Conservation (phyloP, 2,888 invertebrate genomes). For the Cistogaster globosa region DNA sequence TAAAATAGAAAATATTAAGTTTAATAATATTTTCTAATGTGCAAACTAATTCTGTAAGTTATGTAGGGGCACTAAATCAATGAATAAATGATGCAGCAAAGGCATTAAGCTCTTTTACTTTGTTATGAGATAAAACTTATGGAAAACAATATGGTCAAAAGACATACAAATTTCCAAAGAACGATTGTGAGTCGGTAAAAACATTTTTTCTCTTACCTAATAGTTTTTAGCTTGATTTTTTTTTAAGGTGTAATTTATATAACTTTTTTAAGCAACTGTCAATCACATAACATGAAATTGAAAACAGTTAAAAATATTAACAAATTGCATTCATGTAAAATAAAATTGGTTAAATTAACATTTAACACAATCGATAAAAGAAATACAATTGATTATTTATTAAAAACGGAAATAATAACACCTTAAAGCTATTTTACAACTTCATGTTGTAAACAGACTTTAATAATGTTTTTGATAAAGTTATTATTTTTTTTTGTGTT, state of each 20-base stretch:
- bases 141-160: no score
- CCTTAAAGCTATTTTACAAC: neutral
- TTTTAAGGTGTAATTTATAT: no score
- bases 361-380: conserved; percentile 1
- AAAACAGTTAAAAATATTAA: conserved; percentile 40
- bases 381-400: neutral
- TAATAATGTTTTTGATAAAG: no score
- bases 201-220: neutral
- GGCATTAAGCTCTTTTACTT: no score
- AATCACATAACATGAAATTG: conserved; percentile 58
- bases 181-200: neutral
- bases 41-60: no score
- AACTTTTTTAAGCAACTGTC: conserved; percentile 23
- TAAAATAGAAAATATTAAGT: no score
- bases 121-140: no score
- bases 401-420: neutral
- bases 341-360: conserved; percentile 14
- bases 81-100: no score
- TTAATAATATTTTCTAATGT: no score
- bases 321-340: conserved; percentile 37
- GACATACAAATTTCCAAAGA: no score
- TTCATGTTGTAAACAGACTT: neutral
- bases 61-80: no score
- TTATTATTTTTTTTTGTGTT: neutral
- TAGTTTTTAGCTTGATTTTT: neutral